A percentile compares a stretch with the other conserved stretches of the same genome.
phyloP scores from a whole-genome alignment of 2,797 vertebrate genomes.

The Microchirus variegatus region DNA sequence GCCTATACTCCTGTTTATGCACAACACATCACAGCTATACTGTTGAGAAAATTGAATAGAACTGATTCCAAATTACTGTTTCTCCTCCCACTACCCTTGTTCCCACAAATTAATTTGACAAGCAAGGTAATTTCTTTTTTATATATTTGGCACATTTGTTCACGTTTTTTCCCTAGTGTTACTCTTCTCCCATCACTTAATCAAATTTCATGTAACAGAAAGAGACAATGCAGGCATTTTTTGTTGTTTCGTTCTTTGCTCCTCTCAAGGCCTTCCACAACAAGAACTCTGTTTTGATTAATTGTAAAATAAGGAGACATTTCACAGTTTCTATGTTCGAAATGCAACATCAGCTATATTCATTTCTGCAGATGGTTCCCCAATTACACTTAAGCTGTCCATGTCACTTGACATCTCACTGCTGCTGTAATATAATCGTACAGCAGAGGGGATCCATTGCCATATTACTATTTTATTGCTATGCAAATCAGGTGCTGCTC shows the following conservation, averaged over 20 bases:
- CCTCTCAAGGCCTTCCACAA: neutral
- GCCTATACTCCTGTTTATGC: no score
- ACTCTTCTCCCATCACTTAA: no score
- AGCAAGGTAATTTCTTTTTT: no score
- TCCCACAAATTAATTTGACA: no score
- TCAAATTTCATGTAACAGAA: slow-evolving; percentile 3
- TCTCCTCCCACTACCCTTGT: no score
- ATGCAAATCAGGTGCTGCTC: slow-evolving; percentile 41
- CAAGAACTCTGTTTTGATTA: slow-evolving; percentile 28
- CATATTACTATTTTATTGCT: slow-evolving; percentile 38
- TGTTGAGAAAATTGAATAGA: no score
- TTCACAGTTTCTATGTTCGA: slow-evolving; percentile 48
- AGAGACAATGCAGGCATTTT: slow-evolving; percentile 50
- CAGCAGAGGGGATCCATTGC: slow-evolving; percentile 26
- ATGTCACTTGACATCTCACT: slow-evolving; percentile 54
- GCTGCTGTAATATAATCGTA: slow-evolving; percentile 45
- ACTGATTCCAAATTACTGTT: no score
- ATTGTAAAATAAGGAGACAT: slow-evolving; percentile 47
- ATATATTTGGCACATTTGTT: no score
- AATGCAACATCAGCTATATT: slow-evolving; percentile 68
- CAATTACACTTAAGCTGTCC: slow-evolving; percentile 59
- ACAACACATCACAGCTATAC: no score
- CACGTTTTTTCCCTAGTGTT: no score
- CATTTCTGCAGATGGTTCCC: slow-evolving; percentile 56
- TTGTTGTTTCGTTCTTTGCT: slow-evolving; percentile 1